Evolutionary conservation across 2,113 vertebrate species (phyloP), one percentile per base, ranked within the genome.

Genomic region (Xyrauchen texanus): DNA sequence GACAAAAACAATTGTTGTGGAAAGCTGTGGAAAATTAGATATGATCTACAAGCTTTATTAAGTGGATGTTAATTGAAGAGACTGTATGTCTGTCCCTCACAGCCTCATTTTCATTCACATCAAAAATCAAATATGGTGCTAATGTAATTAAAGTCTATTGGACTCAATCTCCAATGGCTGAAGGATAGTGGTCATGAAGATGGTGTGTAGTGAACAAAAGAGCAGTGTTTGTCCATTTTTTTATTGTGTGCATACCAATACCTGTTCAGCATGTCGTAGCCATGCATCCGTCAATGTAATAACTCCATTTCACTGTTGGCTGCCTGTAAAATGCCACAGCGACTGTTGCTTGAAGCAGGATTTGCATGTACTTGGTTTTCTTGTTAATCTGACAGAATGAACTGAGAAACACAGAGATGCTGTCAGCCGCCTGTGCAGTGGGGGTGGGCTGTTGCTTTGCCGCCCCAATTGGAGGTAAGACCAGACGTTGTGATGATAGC

Each of bases 401-500:
- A 85, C 92, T 97, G 8, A 94, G 97, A 83, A 98, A 99, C 90
- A 99, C 95, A 0, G 98, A 99, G 91, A 99, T 99, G 97, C 92
- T 99, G 86, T 97, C 97, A 0, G 96, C 98, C 0, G 97, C 98
- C 63, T 99, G 98, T 0, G 98, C 98, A 0, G 98, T 99, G 3
- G 97, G 98, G 7, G 96, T 99, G 0, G 97, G 98, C 82, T 99
- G 97, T 91, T 99, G 98, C 88, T 99, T 99, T 0, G 98, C 98
- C 0, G 98, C 98, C 0, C 98, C 98, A 5, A 98, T 99, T 0
- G 98, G 98, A 95, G 98, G 98, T 98, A 95, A 96, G 93, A 55
- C 61, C 74, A 65, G 34, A 76, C 62, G 16, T 45, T 13, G 11
- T 15, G 62, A 76, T 65, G 61, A 76, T 65, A 53, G 61, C 74